These are phyloP conservation scores for Scaptomyza polygonia DNA, from an alignment of 2,888 invertebrate species.

Conservation along the genomic window DNA sequence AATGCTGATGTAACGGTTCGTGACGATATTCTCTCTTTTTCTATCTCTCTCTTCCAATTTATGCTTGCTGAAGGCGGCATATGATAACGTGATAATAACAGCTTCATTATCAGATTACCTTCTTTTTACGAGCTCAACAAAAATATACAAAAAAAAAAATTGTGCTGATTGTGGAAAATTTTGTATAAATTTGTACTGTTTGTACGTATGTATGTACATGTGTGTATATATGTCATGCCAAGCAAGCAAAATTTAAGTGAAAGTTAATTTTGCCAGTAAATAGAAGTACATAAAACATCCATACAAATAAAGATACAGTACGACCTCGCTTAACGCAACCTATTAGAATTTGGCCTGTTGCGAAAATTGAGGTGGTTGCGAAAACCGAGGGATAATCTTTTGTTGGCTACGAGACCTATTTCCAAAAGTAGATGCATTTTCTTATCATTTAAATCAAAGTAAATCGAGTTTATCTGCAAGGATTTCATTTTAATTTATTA, in stretches of 20 bases:
- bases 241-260: constrained; percentile 36
- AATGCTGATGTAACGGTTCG: constrained; percentile 56
- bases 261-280: constrained; percentile 29
- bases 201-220: not conserved
- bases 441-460: too few species aligned
- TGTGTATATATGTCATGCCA: not conserved
- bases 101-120: constrained; percentile 41
- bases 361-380: too few species aligned
- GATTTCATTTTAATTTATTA: too few species aligned
- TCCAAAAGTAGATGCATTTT: too few species aligned
- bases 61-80: constrained; percentile 21
- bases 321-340: too few species aligned
- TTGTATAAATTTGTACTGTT: not conserved
- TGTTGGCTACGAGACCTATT: too few species aligned
- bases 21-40: constrained; percentile 37
- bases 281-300: not conserved
- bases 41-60: not conserved
- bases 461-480: too few species aligned
- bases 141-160: not conserved
- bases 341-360: too few species aligned
- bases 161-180: constrained; percentile 42
- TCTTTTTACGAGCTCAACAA: constrained; percentile 8
- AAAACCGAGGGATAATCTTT: too few species aligned
- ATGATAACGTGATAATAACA: constrained; percentile 57
- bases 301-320: constrained; percentile 7